phyloP scores from a whole-genome alignment of 2,113 vertebrate species.

The Pantherophis guttatus region DNA sequence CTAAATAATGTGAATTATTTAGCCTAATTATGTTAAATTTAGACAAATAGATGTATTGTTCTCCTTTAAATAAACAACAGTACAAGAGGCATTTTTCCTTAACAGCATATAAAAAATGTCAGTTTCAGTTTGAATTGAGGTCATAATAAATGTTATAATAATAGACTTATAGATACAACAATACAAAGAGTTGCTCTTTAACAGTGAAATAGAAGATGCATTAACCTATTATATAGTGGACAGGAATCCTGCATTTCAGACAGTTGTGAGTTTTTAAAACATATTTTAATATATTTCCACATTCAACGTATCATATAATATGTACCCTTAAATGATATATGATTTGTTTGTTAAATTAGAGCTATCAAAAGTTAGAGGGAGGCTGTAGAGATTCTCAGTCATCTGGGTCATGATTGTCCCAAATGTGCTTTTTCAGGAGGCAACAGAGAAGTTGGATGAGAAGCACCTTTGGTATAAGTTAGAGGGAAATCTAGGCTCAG shows the following conservation, averaged over 20 bases:
- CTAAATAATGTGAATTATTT: background rate
- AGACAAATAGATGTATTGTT: background rate
- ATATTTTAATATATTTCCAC: background rate
- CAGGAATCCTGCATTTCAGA: background rate
- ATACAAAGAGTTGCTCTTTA: background rate
- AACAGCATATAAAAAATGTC: background rate
- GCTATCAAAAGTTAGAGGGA: background rate
- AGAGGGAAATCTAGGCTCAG: background rate
- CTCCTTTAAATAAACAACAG: background rate
- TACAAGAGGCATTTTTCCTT: background rate
- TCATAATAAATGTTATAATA: slow-evolving; percentile 6
- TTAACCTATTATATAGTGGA: background rate
- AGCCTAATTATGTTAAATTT: background rate
- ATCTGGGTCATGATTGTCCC: too few relatives aligned
- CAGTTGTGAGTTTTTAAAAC: background rate
- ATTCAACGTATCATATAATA: background rate
- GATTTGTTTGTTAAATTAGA: background rate
- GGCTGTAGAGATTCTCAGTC: too few relatives aligned
- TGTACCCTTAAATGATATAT: background rate
- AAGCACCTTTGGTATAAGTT: too few relatives aligned
- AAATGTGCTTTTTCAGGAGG: too few relatives aligned
- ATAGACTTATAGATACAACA: background rate
- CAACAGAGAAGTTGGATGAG: too few relatives aligned
- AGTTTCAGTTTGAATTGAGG: background rate
- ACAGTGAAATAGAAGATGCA: background rate